Percentiles rank a stretch among this genome's conserved stretches.
phyloP scores from a whole-genome alignment of 2,888 invertebrate genomes.

The Eristalis pertinax region DNA sequence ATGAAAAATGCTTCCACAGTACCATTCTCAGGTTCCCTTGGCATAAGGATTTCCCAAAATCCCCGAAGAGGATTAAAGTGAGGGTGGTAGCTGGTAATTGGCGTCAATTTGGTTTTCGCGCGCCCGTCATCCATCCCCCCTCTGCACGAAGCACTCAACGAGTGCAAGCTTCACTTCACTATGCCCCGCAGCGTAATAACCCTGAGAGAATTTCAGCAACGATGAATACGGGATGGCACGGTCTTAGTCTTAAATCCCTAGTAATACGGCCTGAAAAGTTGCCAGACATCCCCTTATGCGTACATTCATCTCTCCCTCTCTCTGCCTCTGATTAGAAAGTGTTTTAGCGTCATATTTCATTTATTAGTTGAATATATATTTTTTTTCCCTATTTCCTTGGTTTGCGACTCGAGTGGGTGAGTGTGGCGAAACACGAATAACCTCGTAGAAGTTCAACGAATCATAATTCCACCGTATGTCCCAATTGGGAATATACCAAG shows the following conservation, averaged over 20 bases:
- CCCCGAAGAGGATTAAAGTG: slow-evolving; percentile 80
- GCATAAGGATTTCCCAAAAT: slow-evolving; percentile 78
- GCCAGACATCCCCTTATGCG: slow-evolving; percentile 57
- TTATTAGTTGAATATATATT: slow-evolving; percentile 73
- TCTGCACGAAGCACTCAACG: slow-evolving; percentile 29
- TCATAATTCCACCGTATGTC: slow-evolving; percentile 80
- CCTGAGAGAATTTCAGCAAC: slow-evolving; percentile 13
- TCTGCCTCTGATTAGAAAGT: slow-evolving; percentile 73
- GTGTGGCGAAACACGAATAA: slow-evolving; percentile 56
- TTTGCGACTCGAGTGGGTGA: slow-evolving; percentile 28
- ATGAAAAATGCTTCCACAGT: neutral
- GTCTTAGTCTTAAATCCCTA: slow-evolving; percentile 63
- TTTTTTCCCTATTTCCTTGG: neutral
- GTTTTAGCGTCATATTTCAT: slow-evolving; percentile 76
- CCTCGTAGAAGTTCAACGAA: slow-evolving; percentile 69
- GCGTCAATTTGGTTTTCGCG: slow-evolving; percentile 82
- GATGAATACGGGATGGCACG: slow-evolving; percentile 17
- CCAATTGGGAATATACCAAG: slow-evolving; percentile 76
- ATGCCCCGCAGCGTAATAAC: slow-evolving; percentile 26
- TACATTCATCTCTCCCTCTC: neutral
- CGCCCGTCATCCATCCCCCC: slow-evolving; percentile 63
- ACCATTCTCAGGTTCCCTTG: slow-evolving; percentile 66
- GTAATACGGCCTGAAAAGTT: slow-evolving; percentile 60
- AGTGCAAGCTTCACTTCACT: neutral
- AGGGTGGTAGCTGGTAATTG: slow-evolving; percentile 80